Conservation (phyloP, 2,888 invertebrate genomes). For the Tigriopus californicus region DNA sequence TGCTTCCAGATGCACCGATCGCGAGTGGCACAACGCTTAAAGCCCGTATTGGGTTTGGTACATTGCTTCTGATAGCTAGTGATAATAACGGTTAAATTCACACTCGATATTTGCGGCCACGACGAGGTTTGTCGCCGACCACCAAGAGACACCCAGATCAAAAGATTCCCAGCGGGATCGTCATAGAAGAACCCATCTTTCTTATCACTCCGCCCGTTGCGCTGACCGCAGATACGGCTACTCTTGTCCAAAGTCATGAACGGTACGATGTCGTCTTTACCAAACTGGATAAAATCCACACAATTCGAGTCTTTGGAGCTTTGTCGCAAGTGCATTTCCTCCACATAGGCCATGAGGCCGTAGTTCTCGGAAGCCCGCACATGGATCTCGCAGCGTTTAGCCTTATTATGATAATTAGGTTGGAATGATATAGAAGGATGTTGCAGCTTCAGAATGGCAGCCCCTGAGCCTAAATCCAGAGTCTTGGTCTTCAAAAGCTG, state of each 20-base stretch:
- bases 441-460: not conserved
- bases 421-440: not conserved
- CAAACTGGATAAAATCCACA: constrained; percentile 11
- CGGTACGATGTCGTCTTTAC: constrained; percentile 2
- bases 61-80: constrained; percentile 1
- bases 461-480: not conserved
- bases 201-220: not conserved
- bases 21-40: not conserved
- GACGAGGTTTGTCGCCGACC: not conserved
- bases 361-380: constrained; percentile 2
- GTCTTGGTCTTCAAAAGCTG: not conserved
- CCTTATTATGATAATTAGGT: not conserved
- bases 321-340: not conserved
- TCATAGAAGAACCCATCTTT: constrained; percentile 2
- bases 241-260: constrained; percentile 3
- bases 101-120: not conserved
- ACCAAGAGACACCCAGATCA: constrained; percentile 1
- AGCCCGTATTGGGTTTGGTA: not conserved
- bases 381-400: constrained; percentile 2
- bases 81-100: constrained; percentile 5
- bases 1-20: constrained; percentile 5
- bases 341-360: constrained; percentile 11
- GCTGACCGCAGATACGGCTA: not conserved
- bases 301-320: not conserved
- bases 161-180: constrained; percentile 4